Evolutionary conservation across 1,140 invertebrate species (phyloP).

Genomic region (Drosophila yakuba): DNA sequence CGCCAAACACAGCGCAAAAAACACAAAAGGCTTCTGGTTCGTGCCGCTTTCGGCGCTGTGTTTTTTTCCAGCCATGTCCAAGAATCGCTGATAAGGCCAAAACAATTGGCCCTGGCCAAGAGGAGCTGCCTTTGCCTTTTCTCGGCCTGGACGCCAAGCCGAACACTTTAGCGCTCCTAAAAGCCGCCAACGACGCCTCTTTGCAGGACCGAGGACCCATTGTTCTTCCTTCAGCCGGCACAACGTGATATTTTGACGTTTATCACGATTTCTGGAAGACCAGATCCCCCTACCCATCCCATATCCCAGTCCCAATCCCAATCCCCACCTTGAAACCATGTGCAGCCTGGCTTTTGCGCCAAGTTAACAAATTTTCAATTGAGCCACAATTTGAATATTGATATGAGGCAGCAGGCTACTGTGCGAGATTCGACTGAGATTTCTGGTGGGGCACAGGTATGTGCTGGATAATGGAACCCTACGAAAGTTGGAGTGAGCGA

Average conservation of each 20-base stretch:
- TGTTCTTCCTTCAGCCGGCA: constrained; percentile 62
- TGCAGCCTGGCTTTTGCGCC: constrained; percentile 3
- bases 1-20: constrained; percentile 44
- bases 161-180: constrained; percentile 80
- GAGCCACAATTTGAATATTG: constrained; percentile 83
- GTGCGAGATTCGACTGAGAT: constrained; percentile 58
- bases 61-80: constrained; percentile 65
- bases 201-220: constrained; percentile 45
- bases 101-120: constrained; percentile 60
- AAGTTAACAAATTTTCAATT: constrained; percentile 82
- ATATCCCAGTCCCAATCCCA: background rate
- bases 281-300: constrained; percentile 7
- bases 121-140: constrained; percentile 29
- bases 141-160: constrained; percentile 63
- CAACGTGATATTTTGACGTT: constrained; percentile 82
- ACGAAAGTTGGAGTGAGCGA: too few relatives aligned
- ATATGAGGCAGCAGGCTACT: constrained; percentile 63
- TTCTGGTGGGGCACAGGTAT: constrained; percentile 4
- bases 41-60: constrained; percentile 76
- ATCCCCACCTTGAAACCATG: background rate
- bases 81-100: constrained; percentile 78
- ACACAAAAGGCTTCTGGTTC: constrained; percentile 60
- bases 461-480: background rate
- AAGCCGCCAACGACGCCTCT: constrained; percentile 77
- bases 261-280: constrained; percentile 74